These are phyloP conservation scores for Myodes glareolus DNA, from an alignment of 2,113 vertebrate genomes.

Conservation along the genomic window DNA sequence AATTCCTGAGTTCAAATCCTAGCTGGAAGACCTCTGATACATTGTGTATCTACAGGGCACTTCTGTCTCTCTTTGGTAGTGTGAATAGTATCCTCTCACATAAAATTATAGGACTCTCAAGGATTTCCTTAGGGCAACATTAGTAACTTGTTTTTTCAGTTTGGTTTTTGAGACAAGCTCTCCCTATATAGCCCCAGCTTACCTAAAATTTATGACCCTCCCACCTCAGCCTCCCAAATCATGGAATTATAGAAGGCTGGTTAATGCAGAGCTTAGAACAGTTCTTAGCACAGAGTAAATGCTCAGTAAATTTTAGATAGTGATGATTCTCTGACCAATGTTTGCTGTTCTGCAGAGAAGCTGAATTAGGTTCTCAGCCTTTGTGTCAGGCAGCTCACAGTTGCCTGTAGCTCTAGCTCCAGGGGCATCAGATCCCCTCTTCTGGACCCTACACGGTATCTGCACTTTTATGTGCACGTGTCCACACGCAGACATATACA, in stretches of 20 bases:
- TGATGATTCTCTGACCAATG: slow-evolving; percentile 25
- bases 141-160: background rate
- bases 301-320: background rate
- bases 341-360: background rate
- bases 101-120: background rate
- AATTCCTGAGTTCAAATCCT: background rate
- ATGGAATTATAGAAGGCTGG: background rate
- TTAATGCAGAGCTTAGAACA: slow-evolving; percentile 7
- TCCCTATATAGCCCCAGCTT: background rate
- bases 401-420: background rate
- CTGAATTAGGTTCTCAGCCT: background rate
- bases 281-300: background rate
- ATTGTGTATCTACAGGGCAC: background rate
- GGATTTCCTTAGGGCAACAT: background rate
- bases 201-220: background rate
- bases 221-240: background rate
- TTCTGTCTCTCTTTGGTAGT: background rate
- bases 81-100: background rate
- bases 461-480: background rate
- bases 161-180: background rate
- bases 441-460: background rate
- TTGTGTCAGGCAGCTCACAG: background rate
- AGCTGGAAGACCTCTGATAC: background rate
- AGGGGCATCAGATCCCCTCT: background rate
- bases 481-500: background rate